Percentiles rank a stretch among this genome's conserved stretches.
Evolutionary conservation across 2,113 vertebrate genomes (phyloP).

Genomic region (Amazona vittata): DNA sequence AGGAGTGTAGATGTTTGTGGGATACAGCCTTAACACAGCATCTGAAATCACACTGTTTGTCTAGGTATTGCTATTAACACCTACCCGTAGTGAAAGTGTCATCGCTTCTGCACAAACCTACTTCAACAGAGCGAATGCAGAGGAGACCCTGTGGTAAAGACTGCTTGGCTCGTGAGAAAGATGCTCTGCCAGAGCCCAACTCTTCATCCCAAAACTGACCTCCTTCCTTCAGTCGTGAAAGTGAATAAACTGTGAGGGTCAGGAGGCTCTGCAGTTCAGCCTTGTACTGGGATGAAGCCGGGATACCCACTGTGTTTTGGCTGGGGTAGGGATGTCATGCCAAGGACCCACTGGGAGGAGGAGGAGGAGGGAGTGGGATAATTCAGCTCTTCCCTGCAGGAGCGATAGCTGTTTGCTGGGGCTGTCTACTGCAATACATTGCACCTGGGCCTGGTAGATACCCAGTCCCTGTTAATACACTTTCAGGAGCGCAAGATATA

Average conservation of each 20-base stretch:
- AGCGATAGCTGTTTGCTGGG: background rate
- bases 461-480: background rate
- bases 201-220: background rate
- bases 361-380: background rate
- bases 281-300: rapidly evolving
- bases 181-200: background rate
- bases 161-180: background rate
- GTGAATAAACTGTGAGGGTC: background rate
- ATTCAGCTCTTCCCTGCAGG: rapidly evolving
- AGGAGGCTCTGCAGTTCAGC: rapidly evolving
- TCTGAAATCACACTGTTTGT: background rate
- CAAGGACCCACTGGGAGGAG: background rate
- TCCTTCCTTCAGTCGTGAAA: background rate
- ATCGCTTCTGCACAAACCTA: background rate
- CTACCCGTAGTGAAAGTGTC: background rate
- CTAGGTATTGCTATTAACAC: background rate
- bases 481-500: background rate
- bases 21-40: background rate
- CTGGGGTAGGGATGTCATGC: background rate
- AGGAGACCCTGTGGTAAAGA: background rate
- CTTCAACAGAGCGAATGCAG: background rate
- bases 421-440: rapidly evolving
- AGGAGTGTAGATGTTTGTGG: background rate
- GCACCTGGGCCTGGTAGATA: background rate
- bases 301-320: background rate